These are phyloP conservation scores for Trogon surrucura DNA, from an alignment of 2,113 vertebrate species.

Conservation along the genomic window DNA sequence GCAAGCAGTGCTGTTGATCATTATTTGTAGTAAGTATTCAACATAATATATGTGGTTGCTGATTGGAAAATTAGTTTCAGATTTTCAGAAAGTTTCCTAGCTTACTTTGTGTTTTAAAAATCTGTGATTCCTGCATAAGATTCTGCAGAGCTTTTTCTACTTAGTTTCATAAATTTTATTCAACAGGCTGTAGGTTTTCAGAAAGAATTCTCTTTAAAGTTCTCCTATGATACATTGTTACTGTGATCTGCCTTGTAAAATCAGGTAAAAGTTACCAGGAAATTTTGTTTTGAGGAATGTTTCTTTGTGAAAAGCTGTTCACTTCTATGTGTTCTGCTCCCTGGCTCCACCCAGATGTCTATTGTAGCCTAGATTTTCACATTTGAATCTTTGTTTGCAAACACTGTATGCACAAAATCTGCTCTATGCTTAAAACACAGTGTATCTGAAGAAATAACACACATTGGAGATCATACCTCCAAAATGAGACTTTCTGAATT, in stretches of 20 bases:
- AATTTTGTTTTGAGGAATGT: background rate
- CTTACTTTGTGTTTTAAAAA: background rate
- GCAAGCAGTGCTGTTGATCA: background rate
- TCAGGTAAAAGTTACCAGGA: rapidly evolving
- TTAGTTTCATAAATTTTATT: background rate
- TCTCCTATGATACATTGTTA: background rate
- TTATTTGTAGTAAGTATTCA: background rate
- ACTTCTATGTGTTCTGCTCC: background rate
- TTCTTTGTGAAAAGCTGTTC: background rate
- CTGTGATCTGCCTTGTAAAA: background rate
- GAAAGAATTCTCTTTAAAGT: background rate
- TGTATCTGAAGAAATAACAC: background rate
- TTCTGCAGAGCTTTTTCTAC: background rate
- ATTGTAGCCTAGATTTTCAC: background rate
- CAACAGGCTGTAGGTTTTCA: background rate
- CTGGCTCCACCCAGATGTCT: background rate
- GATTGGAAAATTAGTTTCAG: background rate
- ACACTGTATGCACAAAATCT: background rate
- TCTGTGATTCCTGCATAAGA: background rate
- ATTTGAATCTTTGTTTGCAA: background rate
- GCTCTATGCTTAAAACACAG: background rate
- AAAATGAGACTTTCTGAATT: constrained; percentile 14
- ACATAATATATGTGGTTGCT: background rate
- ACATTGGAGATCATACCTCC: background rate
- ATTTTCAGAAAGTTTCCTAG: background rate